Conservation (phyloP, 2,888 invertebrate species). For the Hymenopus coronatus region DNA sequence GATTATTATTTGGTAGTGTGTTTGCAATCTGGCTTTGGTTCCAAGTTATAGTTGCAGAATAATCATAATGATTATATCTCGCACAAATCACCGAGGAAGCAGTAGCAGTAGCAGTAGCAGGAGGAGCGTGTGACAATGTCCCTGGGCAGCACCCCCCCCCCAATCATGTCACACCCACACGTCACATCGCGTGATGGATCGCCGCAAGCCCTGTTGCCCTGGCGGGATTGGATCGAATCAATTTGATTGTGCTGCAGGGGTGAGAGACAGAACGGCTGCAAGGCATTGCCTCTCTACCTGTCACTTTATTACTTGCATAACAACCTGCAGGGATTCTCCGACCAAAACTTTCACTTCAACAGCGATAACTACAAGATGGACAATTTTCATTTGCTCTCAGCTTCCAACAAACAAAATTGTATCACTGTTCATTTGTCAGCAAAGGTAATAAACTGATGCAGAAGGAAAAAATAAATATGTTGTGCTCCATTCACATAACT, state of each 20-base stretch:
- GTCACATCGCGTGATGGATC: slow-evolving; percentile 18
- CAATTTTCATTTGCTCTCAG: no score
- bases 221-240: neutral
- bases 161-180: neutral
- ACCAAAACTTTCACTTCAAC: no score
- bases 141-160: neutral
- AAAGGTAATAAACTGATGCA: no score
- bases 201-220: neutral
- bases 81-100: neutral
- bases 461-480: no score
- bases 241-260: neutral
- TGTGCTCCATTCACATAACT: no score
- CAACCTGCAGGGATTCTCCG: no score
- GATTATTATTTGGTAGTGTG: neutral
- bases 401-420: no score
- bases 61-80: neutral
- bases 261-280: neutral
- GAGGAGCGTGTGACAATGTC: neutral
- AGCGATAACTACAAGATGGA: no score
- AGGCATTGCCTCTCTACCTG: neutral
- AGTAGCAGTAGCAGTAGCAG: neutral
- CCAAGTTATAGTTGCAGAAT: neutral
- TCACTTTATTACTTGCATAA: neutral
- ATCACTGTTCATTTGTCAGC: no score
- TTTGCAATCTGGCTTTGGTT: neutral